Evolutionary conservation across 1,140 invertebrate genomes (phyloP), one percentile per base, ranked within the genome.

Genomic region (Nasonia giraulti): DNA sequence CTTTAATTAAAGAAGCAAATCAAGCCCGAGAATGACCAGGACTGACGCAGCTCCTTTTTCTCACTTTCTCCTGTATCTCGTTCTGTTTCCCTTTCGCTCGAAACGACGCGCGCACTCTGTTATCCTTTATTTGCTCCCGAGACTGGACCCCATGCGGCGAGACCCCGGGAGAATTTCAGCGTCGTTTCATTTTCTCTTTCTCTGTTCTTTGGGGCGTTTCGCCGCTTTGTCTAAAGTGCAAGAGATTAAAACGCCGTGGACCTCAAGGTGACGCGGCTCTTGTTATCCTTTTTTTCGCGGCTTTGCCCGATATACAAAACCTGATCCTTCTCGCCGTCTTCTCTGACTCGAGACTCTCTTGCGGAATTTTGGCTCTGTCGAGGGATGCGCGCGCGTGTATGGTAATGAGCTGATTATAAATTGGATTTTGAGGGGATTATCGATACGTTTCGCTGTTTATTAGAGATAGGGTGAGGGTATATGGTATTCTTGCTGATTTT

Each of bases 151-250:
- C 83, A 80, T 84, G 77, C 33, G 23, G 77, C 33, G 77, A 71
- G 40, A 14, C 37, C 55, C 55, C 73, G 73, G 6, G 73, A 17
- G 73, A 74, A 31, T 74, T 74, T 74, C 17, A 62, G 17, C 33
- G 73, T 37, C 33, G 37, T 74, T 17, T 40, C 31, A 40, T 40
- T 81, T 47, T 23, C 68, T 50, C 27, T 50, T 44, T 23, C 33
- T 37, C 33, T 37, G 27, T 27, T 33, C 66, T 47, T 79, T 31
- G n/a, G 2, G 69, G 17, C 17, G 50, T 80, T 79, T 80, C 33
- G 77, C 55, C 77, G 77, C 83, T 69, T 84, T 84, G 69, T 75
- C 50, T 66, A 84, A 80, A 74, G 69, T 74, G 69, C 68, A 66
- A 50, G 37, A 66, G 83, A 84, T 84, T 84, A 84, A 84, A 80